Evolutionary conservation across 2,888 invertebrate species (phyloP).

Genomic region (Scaptomyza caliginosa): DNA sequence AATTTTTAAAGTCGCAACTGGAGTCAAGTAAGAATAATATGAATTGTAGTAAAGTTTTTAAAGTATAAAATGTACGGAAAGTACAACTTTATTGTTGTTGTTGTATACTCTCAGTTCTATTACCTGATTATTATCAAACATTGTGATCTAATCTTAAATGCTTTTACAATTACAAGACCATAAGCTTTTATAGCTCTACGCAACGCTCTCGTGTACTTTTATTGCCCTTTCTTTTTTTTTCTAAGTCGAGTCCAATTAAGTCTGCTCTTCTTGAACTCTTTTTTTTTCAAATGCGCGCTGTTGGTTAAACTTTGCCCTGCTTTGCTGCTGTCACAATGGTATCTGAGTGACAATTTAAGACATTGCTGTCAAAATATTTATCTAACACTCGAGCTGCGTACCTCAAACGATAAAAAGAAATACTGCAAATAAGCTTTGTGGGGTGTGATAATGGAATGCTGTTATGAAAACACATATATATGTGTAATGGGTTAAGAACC

Average conservation of each 20-base stretch:
- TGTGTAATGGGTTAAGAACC: constrained; percentile 41
- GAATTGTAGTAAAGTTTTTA: too few relatives aligned
- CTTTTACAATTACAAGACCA: neutral
- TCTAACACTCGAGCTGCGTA: constrained; percentile 66
- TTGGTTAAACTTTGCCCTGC: constrained; percentile 7
- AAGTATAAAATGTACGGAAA: too few relatives aligned
- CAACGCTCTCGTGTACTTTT: neutral
- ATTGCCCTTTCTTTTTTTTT: neutral
- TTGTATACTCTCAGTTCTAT: too few relatives aligned
- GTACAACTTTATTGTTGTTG: too few relatives aligned
- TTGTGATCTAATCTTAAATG: neutral
- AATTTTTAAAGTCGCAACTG: neutral
- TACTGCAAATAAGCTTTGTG: constrained; percentile 65
- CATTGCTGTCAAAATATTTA: constrained; percentile 73
- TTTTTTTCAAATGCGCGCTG: neutral
- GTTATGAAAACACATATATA: constrained; percentile 20
- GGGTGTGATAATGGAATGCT: constrained; percentile 27
- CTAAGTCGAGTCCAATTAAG: constrained; percentile 13
- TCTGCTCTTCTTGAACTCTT: constrained; percentile 10
- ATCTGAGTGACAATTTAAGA: constrained; percentile 59
- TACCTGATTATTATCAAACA: neutral
- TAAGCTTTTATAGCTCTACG: neutral
- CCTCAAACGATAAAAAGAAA: constrained; percentile 57
- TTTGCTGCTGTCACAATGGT: constrained; percentile 16
- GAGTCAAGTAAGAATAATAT: too few relatives aligned